A percentile compares a stretch with the other conserved stretches of the same genome.
Evolutionary conservation across 2,113 vertebrate species (phyloP).

Genomic region (Motacilla tschutschensis): DNA sequence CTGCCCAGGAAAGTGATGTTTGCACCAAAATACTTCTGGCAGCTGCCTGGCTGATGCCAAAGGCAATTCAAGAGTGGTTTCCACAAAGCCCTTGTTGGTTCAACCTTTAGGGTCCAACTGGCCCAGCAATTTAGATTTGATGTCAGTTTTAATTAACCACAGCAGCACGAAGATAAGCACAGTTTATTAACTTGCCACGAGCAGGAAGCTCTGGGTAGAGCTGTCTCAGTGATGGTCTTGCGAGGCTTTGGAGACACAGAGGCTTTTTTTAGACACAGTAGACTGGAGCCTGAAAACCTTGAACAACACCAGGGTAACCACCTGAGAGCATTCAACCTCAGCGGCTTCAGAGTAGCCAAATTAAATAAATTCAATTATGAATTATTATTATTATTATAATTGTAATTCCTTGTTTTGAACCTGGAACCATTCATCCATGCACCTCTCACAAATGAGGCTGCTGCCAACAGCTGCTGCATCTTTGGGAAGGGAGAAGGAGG

Average conservation of each 20-base stretch:
- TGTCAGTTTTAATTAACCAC: conserved; percentile 26
- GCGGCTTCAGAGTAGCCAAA: background rate
- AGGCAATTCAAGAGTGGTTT: background rate
- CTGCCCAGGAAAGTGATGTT: background rate
- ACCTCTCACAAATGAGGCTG: background rate
- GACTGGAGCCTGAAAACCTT: background rate
- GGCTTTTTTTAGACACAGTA: background rate
- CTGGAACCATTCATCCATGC: background rate
- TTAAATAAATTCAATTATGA: background rate
- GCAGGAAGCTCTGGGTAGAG: background rate
- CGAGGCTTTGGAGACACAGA: background rate
- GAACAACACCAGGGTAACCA: background rate
- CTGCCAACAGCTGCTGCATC: background rate
- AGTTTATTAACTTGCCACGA: background rate
- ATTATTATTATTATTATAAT: background rate
- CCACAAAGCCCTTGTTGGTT: background rate
- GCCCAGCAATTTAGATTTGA: background rate
- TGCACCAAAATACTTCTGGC: background rate
- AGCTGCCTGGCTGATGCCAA: background rate
- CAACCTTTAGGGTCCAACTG: background rate
- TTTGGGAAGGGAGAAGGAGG: background rate
- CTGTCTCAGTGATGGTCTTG: background rate
- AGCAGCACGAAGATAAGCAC: background rate
- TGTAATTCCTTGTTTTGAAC: background rate
- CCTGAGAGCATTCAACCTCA: background rate